Conservation (phyloP, 2,797 vertebrate genomes). For the Pseudochirops cupreus region DNA sequence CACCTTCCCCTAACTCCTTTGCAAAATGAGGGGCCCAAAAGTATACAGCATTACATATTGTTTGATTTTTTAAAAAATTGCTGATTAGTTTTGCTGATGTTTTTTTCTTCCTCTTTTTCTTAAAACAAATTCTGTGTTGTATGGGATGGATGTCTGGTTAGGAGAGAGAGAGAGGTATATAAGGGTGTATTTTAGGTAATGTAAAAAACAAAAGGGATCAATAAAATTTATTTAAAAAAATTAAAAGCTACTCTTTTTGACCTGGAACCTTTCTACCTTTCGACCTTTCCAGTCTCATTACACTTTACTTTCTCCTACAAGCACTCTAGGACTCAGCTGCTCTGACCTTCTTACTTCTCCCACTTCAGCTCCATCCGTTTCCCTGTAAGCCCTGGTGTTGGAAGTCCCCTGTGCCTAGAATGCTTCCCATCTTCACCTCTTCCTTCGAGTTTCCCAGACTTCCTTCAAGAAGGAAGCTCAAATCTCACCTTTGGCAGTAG, state of each 20-base stretch:
- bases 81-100: not conserved
- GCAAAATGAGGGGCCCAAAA: not conserved
- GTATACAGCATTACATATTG: too few relatives aligned
- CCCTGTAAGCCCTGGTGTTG: not conserved
- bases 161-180: not conserved
- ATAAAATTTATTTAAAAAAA: not conserved
- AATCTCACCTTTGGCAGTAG: not conserved
- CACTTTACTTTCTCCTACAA: not conserved
- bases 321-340: not conserved
- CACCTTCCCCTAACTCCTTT: not conserved
- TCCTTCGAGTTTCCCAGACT: not conserved
- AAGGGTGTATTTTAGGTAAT: not conserved
- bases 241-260: not conserved
- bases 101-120: not conserved
- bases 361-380: not conserved
- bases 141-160: not conserved
- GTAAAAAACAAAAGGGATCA: not conserved
- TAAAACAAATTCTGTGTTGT: not conserved
- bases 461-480: conserved; percentile 29
- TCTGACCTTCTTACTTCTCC: not conserved
- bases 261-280: not conserved
- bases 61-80: too few relatives aligned
- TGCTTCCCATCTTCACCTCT: not conserved
- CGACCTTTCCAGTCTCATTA: not conserved
- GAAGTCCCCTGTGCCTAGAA: not conserved